phyloP scores from a whole-genome alignment of 1,140 invertebrate species.

The Aricia agestis region DNA sequence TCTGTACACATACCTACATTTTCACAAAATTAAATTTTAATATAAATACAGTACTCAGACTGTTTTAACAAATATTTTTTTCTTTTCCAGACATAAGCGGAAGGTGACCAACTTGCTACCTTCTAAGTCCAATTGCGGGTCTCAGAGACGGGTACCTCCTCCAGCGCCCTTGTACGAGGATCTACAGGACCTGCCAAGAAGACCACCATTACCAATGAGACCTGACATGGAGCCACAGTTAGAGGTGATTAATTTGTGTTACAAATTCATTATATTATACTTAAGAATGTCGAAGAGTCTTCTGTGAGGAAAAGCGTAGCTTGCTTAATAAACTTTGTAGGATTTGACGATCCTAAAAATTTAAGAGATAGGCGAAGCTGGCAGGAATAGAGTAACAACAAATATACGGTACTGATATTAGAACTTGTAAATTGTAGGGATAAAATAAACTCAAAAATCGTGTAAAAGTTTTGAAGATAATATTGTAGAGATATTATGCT shows the following conservation, averaged over 20 bases:
- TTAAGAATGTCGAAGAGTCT: not conserved
- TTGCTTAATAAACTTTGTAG: no score
- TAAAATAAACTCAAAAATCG: no score
- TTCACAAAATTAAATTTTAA: not conserved
- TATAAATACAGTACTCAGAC: no score
- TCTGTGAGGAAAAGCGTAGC: no score
- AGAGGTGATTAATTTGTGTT: slow-evolving; percentile 44
- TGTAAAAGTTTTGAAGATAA: no score
- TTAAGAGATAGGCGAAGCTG: no score
- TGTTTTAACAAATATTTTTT: not conserved
- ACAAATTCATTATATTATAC: not conserved
- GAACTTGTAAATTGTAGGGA: no score
- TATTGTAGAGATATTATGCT: no score
- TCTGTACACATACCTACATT: no score
- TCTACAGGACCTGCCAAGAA: slow-evolving; percentile 58
- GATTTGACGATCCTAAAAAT: no score
- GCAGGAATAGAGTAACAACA: no score
- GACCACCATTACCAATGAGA: slow-evolving; percentile 60
- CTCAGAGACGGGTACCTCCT: slow-evolving; percentile 56
- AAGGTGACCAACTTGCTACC: slow-evolving; percentile 68
- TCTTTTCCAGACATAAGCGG: slow-evolving; percentile 56
- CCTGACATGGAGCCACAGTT: slow-evolving; percentile 64
- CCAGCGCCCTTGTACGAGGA: slow-evolving; percentile 69
- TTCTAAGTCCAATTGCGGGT: slow-evolving; percentile 60
- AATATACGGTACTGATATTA: no score